Conservation (phyloP, 1,140 invertebrate genomes). For the Pteromalus puparum region DNA sequence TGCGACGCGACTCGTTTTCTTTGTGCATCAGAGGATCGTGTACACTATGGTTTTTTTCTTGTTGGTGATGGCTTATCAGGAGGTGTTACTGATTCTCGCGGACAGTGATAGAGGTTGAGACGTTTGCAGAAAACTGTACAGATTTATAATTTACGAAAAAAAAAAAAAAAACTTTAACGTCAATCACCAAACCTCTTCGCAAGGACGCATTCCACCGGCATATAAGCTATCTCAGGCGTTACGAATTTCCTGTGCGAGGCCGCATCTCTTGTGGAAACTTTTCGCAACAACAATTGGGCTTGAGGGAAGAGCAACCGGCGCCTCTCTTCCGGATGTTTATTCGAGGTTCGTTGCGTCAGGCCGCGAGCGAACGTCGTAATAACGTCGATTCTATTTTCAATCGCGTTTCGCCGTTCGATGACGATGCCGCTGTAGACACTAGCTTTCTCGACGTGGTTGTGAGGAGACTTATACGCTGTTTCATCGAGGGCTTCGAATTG, state of each 20-base stretch:
- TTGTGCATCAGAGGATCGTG: neutral
- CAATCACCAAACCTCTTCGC: neutral
- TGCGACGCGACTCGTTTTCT: slow-evolving; percentile 4
- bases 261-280: neutral
- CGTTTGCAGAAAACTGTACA: too few species aligned
- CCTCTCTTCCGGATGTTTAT: slow-evolving; percentile 33
- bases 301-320: neutral
- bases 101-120: too few species aligned
- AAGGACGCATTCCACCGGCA: neutral
- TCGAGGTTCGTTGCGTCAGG: slow-evolving; percentile 20
- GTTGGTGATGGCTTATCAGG: neutral
- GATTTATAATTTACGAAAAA: too few species aligned
- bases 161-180: neutral
- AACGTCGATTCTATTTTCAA: slow-evolving; percentile 29
- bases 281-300: neutral
- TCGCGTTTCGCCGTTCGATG: neutral
- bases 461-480: too few species aligned
- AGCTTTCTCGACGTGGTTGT: neutral
- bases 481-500: too few species aligned
- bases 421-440: neutral
- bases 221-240: neutral
- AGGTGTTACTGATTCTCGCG: too few species aligned
- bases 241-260: neutral
- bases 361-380: slow-evolving; percentile 10
- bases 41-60: neutral